phyloP scores from a whole-genome alignment of 2,113 vertebrate genomes.

The Megaceryle torquata region DNA sequence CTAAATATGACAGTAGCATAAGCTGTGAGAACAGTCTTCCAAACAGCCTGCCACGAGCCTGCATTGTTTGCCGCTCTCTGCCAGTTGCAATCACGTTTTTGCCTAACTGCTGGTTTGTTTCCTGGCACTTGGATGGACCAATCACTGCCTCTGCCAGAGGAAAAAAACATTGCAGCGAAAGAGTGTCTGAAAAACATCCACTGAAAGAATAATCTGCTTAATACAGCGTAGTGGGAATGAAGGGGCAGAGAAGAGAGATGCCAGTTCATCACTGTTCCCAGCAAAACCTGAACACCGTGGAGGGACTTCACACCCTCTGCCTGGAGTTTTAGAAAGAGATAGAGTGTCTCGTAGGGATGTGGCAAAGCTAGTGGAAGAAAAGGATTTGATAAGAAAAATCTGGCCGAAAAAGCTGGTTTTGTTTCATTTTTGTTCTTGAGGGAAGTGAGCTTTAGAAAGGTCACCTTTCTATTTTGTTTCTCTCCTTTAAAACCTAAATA shows the following conservation, averaged over 20 bases:
- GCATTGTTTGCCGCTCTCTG: neutral
- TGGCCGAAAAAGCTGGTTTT: neutral
- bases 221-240: neutral
- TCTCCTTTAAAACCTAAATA: neutral
- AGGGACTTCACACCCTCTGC: neutral
- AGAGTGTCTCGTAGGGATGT: fast-evolving
- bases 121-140: neutral
- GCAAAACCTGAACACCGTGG: neutral
- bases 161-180: neutral
- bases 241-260: neutral
- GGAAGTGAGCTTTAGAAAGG: neutral
- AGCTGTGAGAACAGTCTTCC: neutral
- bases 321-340: neutral
- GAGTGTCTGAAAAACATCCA: neutral
- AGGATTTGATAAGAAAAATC: neutral
- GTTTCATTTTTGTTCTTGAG: neutral
- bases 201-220: neutral
- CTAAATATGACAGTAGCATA: conserved; percentile 33
- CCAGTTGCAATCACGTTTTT: neutral
- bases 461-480: neutral
- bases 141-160: neutral
- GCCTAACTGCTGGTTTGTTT: neutral
- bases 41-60: neutral
- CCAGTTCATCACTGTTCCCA: fast-evolving
- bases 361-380: neutral